These are phyloP conservation scores for Girardia tigrina DNA, from an alignment of 2,888 invertebrate genomes.

Conservation along the genomic window DNA sequence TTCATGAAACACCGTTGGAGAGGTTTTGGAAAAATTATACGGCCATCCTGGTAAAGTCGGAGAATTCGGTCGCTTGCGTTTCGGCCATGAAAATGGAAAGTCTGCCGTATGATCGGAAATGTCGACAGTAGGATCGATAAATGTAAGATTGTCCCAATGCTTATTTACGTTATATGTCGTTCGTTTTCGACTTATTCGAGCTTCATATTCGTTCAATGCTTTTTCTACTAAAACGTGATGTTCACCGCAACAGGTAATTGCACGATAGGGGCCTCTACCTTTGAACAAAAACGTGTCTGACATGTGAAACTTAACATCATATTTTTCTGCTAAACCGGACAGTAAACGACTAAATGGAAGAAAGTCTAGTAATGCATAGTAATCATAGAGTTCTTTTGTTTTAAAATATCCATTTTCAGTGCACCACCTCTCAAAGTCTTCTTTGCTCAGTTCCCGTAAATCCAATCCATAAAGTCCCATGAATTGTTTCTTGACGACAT, in stretches of 20 bases:
- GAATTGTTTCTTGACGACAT: not conserved
- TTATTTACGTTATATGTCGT: not conserved
- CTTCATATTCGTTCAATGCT: conserved; percentile 14
- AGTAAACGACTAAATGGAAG: not conserved
- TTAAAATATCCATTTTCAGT: not conserved
- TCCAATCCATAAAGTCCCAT: not conserved
- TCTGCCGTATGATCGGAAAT: not conserved
- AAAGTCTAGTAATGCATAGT: not conserved
- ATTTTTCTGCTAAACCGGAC: not conserved
- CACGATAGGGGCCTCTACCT: not conserved
- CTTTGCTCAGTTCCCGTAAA: not conserved
- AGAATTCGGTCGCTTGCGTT: not conserved
- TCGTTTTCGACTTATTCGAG: not conserved
- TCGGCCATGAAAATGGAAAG: not conserved
- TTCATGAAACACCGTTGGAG: not conserved
- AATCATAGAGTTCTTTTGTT: not conserved
- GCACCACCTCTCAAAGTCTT: not conserved
- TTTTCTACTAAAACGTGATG: not conserved
- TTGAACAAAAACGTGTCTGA: not conserved
- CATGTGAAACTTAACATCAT: conserved; percentile 2
- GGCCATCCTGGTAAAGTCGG: not conserved
- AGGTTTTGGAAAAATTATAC: not conserved
- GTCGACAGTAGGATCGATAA: not conserved
- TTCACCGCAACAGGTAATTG: not conserved
- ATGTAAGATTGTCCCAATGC: not conserved